phyloP scores from a whole-genome alignment of 2,113 vertebrate genomes.

The Sapayoa aenigma region DNA sequence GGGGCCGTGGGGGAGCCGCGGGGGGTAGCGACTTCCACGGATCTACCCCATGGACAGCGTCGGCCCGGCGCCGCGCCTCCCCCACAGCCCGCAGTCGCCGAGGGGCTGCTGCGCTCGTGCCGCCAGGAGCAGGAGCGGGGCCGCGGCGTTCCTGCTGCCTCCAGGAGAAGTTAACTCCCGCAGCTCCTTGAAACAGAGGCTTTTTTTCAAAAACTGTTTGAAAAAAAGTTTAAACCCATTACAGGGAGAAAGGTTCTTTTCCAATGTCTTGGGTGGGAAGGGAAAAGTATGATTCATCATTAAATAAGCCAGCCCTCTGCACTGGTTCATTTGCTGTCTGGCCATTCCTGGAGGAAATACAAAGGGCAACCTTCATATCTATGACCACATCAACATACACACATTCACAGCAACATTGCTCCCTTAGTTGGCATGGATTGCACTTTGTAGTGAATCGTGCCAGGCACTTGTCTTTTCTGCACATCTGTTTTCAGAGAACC shows the following conservation, averaged over 20 bases:
- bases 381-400: not conserved
- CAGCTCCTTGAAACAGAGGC: too few relatives aligned
- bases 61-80: too few relatives aligned
- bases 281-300: not conserved
- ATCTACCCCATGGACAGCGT: too few relatives aligned
- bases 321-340: not conserved
- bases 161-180: too few relatives aligned
- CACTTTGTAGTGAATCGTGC: not conserved
- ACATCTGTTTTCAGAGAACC: not conserved
- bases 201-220: too few relatives aligned
- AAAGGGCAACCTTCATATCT: not conserved
- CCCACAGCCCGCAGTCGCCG: too few relatives aligned
- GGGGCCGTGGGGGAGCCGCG: too few relatives aligned
- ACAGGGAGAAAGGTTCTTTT: not conserved
- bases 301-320: not conserved
- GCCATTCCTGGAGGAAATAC: not conserved
- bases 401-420: not conserved
- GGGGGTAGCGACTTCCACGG: too few relatives aligned
- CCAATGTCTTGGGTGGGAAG: not conserved
- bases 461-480: not conserved
- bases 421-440: accelerated
- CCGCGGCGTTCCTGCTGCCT: too few relatives aligned
- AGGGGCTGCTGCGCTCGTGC: too few relatives aligned
- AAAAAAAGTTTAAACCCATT: too few relatives aligned
- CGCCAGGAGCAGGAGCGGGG: too few relatives aligned